Evolutionary conservation across 1,140 invertebrate genomes (phyloP).

Genomic region (Drosophila trapezifrons): DNA sequence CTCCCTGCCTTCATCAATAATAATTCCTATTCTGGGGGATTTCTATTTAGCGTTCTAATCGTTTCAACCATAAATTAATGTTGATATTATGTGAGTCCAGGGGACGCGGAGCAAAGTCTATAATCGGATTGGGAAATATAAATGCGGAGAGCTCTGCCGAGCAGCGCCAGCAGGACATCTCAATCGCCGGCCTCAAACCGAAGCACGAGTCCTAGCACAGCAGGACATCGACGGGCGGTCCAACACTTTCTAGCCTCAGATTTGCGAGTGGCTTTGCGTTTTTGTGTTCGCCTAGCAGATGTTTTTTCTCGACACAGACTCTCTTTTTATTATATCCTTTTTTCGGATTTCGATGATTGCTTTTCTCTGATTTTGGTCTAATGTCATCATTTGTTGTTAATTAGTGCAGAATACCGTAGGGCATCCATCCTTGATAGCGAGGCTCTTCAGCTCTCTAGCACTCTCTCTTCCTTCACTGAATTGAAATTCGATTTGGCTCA

Average conservation of each 20-base stretch:
- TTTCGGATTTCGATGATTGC: constrained; percentile 24
- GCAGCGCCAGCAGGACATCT: constrained; percentile 78
- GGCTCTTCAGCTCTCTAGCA: constrained; percentile 16
- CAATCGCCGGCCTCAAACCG: constrained; percentile 60
- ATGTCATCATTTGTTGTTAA: constrained; percentile 77
- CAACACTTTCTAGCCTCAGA: constrained; percentile 70
- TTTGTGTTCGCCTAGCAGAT: constrained; percentile 53
- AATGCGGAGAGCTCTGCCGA: constrained; percentile 36
- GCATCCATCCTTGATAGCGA: constrained; percentile 19
- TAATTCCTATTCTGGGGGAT: constrained; percentile 58
- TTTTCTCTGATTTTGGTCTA: constrained; percentile 31
- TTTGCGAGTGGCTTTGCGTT: constrained; percentile 55
- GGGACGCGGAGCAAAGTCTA: constrained; percentile 54
- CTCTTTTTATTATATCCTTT: constrained; percentile 25
- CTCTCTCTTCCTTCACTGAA: constrained; percentile 15
- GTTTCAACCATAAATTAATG: constrained; percentile 76
- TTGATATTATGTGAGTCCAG: constrained; percentile 55
- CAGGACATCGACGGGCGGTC: constrained; percentile 70
- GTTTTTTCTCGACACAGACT: constrained; percentile 20
- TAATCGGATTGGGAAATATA: constrained; percentile 71
- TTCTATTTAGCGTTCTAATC: constrained; percentile 55
- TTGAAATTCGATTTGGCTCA: constrained; percentile 79
- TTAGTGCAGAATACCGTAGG: constrained; percentile 60
- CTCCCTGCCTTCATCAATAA: constrained; percentile 29
- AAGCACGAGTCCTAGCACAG: constrained; percentile 73